Evolutionary conservation across 2,113 vertebrate species (phyloP).

Genomic region (Nerophis ophidion): DNA sequence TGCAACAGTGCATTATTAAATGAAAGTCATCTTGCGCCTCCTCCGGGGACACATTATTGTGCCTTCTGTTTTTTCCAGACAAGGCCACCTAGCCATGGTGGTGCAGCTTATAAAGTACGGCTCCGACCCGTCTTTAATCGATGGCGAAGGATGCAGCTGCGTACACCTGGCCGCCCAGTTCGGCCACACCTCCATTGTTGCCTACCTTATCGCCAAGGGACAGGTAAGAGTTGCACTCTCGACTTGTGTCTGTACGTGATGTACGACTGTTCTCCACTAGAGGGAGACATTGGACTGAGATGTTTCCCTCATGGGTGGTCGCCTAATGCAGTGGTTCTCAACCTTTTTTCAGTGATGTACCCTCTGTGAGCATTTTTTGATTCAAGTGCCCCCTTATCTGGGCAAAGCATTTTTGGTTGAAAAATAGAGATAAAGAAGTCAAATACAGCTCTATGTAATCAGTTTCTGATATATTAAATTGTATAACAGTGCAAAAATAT

Average conservation of each 20-base stretch:
- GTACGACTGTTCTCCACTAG: conserved; percentile 28
- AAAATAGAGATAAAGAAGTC: no score
- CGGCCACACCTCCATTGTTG: conserved; percentile 98
- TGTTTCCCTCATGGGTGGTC: background rate
- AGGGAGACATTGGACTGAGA: conserved; percentile 19
- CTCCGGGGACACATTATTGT: background rate
- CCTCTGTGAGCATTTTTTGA: no score
- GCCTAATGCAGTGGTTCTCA: no score
- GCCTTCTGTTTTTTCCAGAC: conserved; percentile 64
- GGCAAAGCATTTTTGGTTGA: no score
- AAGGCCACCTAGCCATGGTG: conserved; percentile 98
- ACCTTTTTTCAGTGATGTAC: no score
- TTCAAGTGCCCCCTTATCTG: no score
- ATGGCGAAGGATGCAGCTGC: conserved; percentile 98
- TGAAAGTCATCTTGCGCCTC: background rate
- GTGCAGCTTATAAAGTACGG: conserved; percentile 98
- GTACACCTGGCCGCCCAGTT: conserved; percentile 97
- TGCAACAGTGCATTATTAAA: no score
- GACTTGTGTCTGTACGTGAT: no score
- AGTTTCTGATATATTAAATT: no score
- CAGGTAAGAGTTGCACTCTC: conserved; percentile 73
- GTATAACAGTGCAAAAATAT: no score
- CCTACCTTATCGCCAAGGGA: conserved; percentile 98
- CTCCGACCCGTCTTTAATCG: conserved; percentile 93
- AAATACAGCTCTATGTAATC: no score